A percentile compares a stretch with the other conserved stretches of the same genome.
phyloP scores from a whole-genome alignment of 1,140 invertebrate species.

The Eulimnadia texana region DNA sequence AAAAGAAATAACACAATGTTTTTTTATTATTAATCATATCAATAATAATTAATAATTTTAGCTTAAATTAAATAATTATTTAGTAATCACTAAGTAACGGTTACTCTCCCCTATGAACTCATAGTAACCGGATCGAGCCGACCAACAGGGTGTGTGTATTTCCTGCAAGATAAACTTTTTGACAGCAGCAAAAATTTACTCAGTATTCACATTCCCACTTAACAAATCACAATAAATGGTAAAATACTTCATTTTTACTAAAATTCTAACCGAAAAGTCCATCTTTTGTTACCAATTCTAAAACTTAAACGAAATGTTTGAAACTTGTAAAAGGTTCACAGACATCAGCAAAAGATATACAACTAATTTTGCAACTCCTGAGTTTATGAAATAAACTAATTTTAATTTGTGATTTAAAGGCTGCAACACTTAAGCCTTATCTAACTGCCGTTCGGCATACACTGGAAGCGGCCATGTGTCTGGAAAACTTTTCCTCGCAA shows the following conservation, averaged over 20 bases:
- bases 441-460: constrained; percentile 92
- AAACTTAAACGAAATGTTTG: too few relatives aligned
- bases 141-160: background rate
- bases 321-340: too few relatives aligned
- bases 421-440: constrained; percentile 92
- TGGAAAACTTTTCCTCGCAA: constrained; percentile 97
- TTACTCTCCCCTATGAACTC: background rate
- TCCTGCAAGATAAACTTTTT: background rate
- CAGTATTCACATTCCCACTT: background rate
- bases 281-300: too few relatives aligned
- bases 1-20: too few relatives aligned
- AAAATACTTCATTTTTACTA: too few relatives aligned
- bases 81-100: background rate
- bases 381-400: background rate
- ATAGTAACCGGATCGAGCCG: background rate
- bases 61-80: too few relatives aligned
- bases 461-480: constrained; percentile 92
- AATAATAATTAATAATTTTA: too few relatives aligned
- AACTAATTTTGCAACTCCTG: too few relatives aligned
- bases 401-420: background rate
- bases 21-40: too few relatives aligned
- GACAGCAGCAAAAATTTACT: background rate
- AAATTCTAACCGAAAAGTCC: too few relatives aligned
- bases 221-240: background rate
- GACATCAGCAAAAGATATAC: too few relatives aligned